A percentile compares a stretch with the other conserved stretches of the same genome.
Evolutionary conservation across 2,797 vertebrate species (phyloP).

Genomic region (Microctenopoma lineatum): DNA sequence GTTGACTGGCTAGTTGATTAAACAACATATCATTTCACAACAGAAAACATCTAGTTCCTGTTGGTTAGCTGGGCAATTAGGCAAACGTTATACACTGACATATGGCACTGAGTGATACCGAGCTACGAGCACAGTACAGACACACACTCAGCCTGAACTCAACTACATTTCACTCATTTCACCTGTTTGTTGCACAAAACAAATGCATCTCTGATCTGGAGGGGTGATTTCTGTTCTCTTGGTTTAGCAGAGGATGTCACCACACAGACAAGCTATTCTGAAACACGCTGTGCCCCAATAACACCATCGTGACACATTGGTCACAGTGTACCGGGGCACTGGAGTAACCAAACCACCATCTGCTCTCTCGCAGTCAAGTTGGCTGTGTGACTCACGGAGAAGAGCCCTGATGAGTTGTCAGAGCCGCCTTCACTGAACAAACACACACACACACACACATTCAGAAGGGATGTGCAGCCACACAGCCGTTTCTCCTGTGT

Average conservation of each 20-base stretch:
- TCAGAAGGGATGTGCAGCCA: slow-evolving; percentile 47
- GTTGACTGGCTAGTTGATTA: slow-evolving; percentile 30
- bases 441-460: slow-evolving; percentile 44
- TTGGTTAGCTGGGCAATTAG: slow-evolving; percentile 13
- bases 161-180: not conserved
- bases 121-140: not conserved
- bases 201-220: not conserved
- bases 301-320: slow-evolving; percentile 13
- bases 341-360: slow-evolving; percentile 48
- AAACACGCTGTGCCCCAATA: not conserved
- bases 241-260: not conserved
- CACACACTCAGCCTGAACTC: not conserved
- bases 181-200: not conserved
- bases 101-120: not conserved
- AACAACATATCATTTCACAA: slow-evolving; percentile 31
- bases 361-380: slow-evolving; percentile 41
- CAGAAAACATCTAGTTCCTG: slow-evolving; percentile 5
- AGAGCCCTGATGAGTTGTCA: slow-evolving; percentile 62
- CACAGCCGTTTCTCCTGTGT: slow-evolving; percentile 51
- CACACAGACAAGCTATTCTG: not conserved
- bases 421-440: slow-evolving; percentile 46
- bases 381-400: slow-evolving; percentile 57
- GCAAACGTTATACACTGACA: not conserved
- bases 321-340: slow-evolving; percentile 19
- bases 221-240: not conserved